Evolutionary conservation across 1,140 invertebrate genomes (phyloP).

Genomic region (Hirudo medicinalis): DNA sequence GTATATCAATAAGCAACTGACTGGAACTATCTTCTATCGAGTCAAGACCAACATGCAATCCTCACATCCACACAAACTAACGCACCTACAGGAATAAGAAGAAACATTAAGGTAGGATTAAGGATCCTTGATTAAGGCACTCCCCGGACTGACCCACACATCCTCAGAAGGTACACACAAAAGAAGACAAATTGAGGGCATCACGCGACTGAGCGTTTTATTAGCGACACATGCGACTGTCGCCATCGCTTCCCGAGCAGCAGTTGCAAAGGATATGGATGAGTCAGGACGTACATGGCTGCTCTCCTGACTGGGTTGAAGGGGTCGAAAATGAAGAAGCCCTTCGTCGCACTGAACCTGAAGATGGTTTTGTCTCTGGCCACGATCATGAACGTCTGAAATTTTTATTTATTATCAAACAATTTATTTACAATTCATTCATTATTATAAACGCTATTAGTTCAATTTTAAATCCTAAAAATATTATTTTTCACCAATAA

Average conservation of each 20-base stretch:
- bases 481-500: too few relatives aligned
- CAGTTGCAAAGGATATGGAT: slow-evolving; percentile 52
- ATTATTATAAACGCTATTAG: background rate
- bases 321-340: slow-evolving; percentile 82
- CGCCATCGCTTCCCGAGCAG: background rate
- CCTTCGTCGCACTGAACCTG: slow-evolving; percentile 89
- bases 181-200: background rate
- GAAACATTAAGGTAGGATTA: too few relatives aligned
- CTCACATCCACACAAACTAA: slow-evolving; percentile 29
- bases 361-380: slow-evolving; percentile 97
- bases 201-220: too few relatives aligned
- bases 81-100: too few relatives aligned
- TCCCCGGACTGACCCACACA: too few relatives aligned
- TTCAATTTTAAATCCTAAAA: too few relatives aligned
- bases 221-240: too few relatives aligned
- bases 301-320: slow-evolving; percentile 92
- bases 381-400: slow-evolving; percentile 92
- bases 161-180: background rate
- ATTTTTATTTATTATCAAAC: slow-evolving; percentile 6
- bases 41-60: too few relatives aligned
- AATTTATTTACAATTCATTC: too few relatives aligned
- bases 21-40: too few relatives aligned
- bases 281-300: slow-evolving; percentile 91
- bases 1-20: too few relatives aligned
- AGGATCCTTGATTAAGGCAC: too few relatives aligned